phyloP scores from a whole-genome alignment of 2,888 invertebrate species.

The Nowickia ferox region DNA sequence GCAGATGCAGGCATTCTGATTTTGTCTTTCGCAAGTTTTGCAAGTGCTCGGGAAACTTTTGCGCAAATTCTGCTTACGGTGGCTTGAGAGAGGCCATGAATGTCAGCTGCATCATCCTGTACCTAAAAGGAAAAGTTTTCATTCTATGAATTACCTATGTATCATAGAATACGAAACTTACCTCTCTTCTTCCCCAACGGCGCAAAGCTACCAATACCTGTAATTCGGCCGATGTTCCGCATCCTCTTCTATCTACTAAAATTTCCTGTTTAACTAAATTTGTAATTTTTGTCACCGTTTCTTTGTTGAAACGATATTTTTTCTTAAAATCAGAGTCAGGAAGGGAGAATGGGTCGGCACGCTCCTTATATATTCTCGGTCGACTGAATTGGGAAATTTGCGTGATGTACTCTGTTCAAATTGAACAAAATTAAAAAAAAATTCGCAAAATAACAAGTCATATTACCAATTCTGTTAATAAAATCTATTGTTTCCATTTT shows the following conservation, averaged over 20 bases:
- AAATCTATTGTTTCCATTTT: no score
- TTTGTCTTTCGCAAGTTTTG: neutral
- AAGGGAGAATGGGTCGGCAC: neutral
- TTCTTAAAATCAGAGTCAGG: neutral
- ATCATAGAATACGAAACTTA: no score
- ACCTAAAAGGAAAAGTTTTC: no score
- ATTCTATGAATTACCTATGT: neutral
- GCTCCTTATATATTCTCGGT: no score
- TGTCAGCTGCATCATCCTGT: neutral
- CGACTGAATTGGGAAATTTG: no score
- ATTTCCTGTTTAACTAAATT: neutral
- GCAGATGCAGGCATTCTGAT: neutral
- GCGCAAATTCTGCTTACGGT: neutral
- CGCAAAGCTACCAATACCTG: conserved; percentile 1
- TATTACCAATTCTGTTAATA: no score
- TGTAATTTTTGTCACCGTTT: neutral
- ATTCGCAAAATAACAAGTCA: no score
- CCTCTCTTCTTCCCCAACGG: neutral
- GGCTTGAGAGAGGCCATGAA: no score
- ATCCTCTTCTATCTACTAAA: neutral
- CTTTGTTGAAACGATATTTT: neutral
- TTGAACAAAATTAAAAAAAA: no score
- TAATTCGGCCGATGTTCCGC: neutral
- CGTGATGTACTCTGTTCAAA: no score
- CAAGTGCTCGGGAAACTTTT: neutral